Percentiles rank a stretch among this genome's conserved stretches.
phyloP scores from a whole-genome alignment of 2,797 vertebrate genomes.

The Danio jaintianensis region DNA sequence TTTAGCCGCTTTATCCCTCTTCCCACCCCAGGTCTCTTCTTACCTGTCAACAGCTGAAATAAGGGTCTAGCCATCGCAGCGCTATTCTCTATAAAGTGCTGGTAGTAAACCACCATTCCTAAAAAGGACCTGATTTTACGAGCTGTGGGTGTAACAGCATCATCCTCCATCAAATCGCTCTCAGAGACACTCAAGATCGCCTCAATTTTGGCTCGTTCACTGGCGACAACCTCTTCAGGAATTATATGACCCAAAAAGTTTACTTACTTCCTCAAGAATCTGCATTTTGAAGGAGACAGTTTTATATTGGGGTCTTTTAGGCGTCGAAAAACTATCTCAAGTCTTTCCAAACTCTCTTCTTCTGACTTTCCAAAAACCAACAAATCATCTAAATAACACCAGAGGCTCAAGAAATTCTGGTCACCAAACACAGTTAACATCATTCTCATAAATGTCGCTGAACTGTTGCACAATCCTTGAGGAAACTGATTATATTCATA shows the following conservation, averaged over 20 bases:
- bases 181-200: not conserved
- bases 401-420: slow-evolving; percentile 12
- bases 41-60: not conserved
- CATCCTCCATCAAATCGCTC: not conserved
- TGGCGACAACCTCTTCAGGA: not conserved
- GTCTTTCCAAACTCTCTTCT: not conserved
- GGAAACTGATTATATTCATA: slow-evolving; percentile 3
- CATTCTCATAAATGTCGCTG: slow-evolving; percentile 10
- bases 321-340: not conserved
- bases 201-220: not conserved
- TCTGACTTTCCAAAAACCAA: slow-evolving; percentile 1
- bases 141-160: not conserved
- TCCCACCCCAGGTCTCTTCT: not conserved
- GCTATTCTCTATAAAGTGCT: not conserved
- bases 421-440: slow-evolving; percentile 28
- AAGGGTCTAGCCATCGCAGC: not conserved
- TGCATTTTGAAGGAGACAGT: not conserved
- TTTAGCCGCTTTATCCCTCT: no score
- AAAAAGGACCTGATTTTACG: not conserved
- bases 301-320: slow-evolving; percentile 6
- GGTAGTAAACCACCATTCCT: not conserved
- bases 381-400: slow-evolving; percentile 20
- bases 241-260: slow-evolving; percentile 1
- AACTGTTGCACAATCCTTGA: slow-evolving; percentile 9
- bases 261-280: not conserved